Percentiles rank a stretch among this genome's conserved stretches.
Evolutionary conservation across 2,888 invertebrate species (phyloP).

Genomic region (Oscheius sp.): DNA sequence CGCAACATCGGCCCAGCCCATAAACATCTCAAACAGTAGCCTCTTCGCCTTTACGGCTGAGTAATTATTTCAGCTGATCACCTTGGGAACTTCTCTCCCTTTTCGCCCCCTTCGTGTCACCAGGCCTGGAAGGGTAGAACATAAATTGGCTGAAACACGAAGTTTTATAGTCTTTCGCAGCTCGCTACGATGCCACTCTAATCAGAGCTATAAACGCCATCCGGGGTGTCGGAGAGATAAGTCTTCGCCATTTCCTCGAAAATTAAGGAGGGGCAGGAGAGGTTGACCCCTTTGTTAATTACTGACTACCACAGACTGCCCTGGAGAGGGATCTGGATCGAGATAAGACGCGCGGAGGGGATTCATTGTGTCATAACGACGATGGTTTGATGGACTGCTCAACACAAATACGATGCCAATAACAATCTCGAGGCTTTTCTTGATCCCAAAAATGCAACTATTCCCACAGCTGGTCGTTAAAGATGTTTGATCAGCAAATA

Average conservation of each 20-base stretch:
- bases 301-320: too few species aligned
- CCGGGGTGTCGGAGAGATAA: background rate
- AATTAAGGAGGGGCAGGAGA: too few species aligned
- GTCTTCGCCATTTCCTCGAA: too few species aligned
- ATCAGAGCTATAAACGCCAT: slow-evolving; percentile 14
- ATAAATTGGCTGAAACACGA: slow-evolving; percentile 18
- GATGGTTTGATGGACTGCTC: slow-evolving; percentile 28
- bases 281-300: too few species aligned
- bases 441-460: background rate
- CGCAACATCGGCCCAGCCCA: background rate
- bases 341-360: slow-evolving; percentile 28
- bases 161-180: slow-evolving; percentile 20
- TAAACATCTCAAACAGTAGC: slow-evolving; percentile 6
- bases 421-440: background rate
- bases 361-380: slow-evolving; percentile 24
- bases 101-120: background rate
- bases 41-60: slow-evolving; percentile 12
- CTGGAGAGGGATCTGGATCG: slow-evolving; percentile 15
- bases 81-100: slow-evolving; percentile 17
- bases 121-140: background rate
- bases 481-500: too few species aligned
- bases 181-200: slow-evolving; percentile 3
- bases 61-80: background rate
- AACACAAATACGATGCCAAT: slow-evolving; percentile 8
- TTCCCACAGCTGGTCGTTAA: too few species aligned